phyloP scores from a whole-genome alignment of 64 coral and sea anemone species.

The Stichodactyla helianthus region DNA sequence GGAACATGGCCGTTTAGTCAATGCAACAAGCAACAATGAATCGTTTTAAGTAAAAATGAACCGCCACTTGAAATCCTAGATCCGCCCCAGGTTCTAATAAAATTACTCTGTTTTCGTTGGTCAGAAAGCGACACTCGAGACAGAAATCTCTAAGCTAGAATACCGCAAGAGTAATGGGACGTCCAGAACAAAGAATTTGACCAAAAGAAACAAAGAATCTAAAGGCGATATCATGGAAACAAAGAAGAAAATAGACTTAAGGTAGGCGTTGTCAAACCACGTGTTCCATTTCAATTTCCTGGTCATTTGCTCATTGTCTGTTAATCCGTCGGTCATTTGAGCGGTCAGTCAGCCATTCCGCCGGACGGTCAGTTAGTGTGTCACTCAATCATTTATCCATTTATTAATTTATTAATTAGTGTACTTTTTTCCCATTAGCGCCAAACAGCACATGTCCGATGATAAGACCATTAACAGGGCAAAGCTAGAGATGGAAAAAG shows the following conservation, averaged over 20 bases:
- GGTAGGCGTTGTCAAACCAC: slow-evolving; percentile 12
- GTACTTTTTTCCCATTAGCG: background rate
- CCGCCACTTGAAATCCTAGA: too few relatives aligned
- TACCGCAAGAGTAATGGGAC: slow-evolving; percentile 32
- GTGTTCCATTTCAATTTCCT: background rate
- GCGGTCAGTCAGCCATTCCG: background rate
- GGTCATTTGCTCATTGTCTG: background rate
- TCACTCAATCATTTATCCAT: background rate
- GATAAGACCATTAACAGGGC: slow-evolving; percentile 54
- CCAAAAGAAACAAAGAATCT: slow-evolving; percentile 52
- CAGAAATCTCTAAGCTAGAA: slow-evolving; percentile 57
- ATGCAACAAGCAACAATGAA: too few relatives aligned
- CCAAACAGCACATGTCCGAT: slow-evolving; percentile 48
- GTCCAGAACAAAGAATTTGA: slow-evolving; percentile 42
- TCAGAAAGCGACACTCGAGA: slow-evolving; percentile 61
- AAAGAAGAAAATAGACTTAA: slow-evolving; percentile 41
- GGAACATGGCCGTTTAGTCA: too few relatives aligned
- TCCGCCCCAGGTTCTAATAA: too few relatives aligned
- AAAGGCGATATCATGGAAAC: slow-evolving; percentile 33
- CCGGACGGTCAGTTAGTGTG: background rate
- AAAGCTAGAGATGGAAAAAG: slow-evolving; percentile 69
- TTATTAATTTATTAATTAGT: background rate
- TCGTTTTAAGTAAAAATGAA: too few relatives aligned
- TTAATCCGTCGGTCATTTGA: background rate
- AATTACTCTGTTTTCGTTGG: background rate